Conservation (phyloP, 1,140 invertebrate genomes). For the Lepidurus arcticus region DNA sequence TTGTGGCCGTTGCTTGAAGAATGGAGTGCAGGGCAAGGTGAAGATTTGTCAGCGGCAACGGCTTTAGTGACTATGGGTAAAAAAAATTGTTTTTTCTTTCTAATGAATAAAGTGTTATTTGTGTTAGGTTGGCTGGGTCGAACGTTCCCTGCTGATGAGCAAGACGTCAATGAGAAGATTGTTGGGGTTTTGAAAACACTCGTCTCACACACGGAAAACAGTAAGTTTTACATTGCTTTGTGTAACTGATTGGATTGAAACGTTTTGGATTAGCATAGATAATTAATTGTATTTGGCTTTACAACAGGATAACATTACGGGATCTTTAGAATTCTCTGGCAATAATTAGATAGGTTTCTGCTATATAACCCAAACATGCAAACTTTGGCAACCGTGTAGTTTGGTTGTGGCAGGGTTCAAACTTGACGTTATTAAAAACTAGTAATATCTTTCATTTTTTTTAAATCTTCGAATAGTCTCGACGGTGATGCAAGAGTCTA, state of each 20-base stretch:
- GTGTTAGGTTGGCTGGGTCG: slow-evolving; percentile 6
- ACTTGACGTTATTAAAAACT: neutral
- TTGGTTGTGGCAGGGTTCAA: neutral
- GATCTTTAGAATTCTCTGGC: neutral
- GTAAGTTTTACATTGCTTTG: neutral
- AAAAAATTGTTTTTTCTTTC: neutral
- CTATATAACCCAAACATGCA: neutral
- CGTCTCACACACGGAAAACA: neutral
- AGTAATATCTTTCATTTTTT: neutral
- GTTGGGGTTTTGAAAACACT: slow-evolving; percentile 16
- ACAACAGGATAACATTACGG: too few relatives aligned
- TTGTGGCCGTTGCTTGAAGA: slow-evolving; percentile 26
- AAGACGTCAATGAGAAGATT: neutral
- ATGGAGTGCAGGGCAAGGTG: slow-evolving; percentile 26
- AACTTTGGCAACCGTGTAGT: slow-evolving; percentile 3
- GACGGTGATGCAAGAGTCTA: slow-evolving; percentile 26
- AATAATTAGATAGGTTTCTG: neutral
- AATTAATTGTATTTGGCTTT: neutral
- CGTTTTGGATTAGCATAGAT: neutral
- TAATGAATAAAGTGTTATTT: neutral
- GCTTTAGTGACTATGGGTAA: slow-evolving; percentile 26
- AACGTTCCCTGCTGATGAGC: neutral
- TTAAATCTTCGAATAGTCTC: slow-evolving; percentile 16
- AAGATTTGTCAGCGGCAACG: slow-evolving; percentile 9
- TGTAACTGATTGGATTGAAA: neutral